phyloP scores from a whole-genome alignment of 2,888 invertebrate species.

The Cephus rjabovi region DNA sequence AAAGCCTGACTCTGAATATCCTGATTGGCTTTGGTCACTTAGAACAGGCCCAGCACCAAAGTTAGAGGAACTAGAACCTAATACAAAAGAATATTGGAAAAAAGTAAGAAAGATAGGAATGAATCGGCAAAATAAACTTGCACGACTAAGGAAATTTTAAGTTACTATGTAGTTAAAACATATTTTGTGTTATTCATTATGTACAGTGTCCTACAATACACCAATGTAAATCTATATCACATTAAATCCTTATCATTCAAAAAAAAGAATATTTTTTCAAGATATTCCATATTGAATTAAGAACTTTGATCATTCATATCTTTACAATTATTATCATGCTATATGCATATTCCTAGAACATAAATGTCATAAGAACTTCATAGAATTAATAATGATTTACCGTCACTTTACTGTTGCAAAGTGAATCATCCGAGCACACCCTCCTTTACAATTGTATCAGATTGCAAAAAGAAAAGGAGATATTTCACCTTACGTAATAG shows the following conservation, averaged over 20 bases:
- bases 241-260: background rate
- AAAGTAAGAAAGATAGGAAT: constrained; percentile 76
- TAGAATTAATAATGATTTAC: background rate
- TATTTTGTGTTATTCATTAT: background rate
- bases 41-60: constrained; percentile 73
- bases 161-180: background rate
- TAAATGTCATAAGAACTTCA: background rate
- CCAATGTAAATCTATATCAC: background rate
- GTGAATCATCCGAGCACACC: background rate
- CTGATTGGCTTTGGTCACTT: constrained; percentile 91
- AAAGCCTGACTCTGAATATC: constrained; percentile 86
- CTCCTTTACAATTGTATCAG: background rate
- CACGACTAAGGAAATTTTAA: constrained; percentile 74
- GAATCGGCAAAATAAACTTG: constrained; percentile 73
- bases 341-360: background rate
- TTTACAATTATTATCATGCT: background rate
- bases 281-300: background rate
- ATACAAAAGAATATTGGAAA: constrained; percentile 85
- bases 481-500: background rate
- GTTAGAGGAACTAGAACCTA: constrained; percentile 82
- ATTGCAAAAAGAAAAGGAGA: background rate
- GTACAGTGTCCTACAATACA: background rate
- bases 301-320: background rate
- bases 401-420: background rate
- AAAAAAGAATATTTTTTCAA: background rate